These are phyloP conservation scores for Natrix natrix DNA, from an alignment of 2,797 vertebrate genomes.

Conservation along the genomic window DNA sequence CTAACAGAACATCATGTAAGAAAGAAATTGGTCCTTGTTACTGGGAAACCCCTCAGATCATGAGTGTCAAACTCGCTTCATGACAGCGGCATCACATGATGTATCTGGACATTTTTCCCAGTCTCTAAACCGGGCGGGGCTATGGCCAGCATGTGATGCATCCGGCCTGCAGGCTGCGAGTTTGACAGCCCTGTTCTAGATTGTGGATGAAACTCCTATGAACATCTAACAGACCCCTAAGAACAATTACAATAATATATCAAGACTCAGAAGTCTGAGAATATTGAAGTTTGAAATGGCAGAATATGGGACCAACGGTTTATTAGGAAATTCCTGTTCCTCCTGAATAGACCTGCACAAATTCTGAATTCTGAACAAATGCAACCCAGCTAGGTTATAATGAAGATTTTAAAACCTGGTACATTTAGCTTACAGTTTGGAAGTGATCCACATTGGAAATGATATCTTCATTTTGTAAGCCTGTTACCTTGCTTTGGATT, in stretches of 20 bases:
- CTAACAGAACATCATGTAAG: neutral
- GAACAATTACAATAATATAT: neutral
- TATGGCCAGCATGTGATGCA: too few species aligned
- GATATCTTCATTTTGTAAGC: neutral
- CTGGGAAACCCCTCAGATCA: neutral
- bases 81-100: too few species aligned
- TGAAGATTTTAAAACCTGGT: neutral
- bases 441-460: neutral
- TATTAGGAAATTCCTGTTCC: neutral
- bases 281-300: neutral
- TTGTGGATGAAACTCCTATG: neutral
- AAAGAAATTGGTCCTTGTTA: neutral
- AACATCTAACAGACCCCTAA: neutral
- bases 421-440: neutral
- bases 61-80: too few species aligned
- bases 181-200: too few species aligned
- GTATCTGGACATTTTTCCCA: accelerated
- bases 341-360: neutral
- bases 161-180: too few species aligned
- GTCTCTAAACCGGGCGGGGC: too few species aligned
- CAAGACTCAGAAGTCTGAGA: neutral
- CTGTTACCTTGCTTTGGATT: neutral
- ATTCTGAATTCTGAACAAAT: neutral
- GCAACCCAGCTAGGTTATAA: neutral
- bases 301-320: neutral